phyloP scores from a whole-genome alignment of 2,113 vertebrate species.

The Ochotona princeps region DNA sequence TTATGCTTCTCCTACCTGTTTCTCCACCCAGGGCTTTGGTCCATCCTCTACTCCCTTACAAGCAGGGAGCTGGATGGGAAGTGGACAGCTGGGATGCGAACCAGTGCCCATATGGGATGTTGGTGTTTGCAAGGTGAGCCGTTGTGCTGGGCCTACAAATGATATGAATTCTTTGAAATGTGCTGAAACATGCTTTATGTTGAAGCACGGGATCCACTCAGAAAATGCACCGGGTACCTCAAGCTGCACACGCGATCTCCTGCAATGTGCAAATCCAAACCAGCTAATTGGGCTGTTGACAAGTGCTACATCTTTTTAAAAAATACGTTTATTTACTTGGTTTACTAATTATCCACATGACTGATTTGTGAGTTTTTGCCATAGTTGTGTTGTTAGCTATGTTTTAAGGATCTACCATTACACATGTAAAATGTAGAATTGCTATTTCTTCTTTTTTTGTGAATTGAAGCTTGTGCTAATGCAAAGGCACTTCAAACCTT shows the following conservation, averaged over 20 bases:
- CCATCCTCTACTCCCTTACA: too few relatives aligned
- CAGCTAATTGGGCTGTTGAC: background rate
- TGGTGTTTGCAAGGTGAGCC: too few relatives aligned
- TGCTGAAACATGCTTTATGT: background rate
- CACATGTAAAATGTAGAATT: background rate
- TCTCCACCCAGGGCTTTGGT: too few relatives aligned
- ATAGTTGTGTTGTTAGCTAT: background rate
- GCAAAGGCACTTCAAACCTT: too few relatives aligned
- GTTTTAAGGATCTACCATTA: background rate
- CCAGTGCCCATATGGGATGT: too few relatives aligned
- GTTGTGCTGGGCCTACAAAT: background rate
- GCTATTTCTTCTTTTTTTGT: background rate
- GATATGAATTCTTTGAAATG: background rate
- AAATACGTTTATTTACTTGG: conserved; percentile 5
- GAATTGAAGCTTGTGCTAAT: background rate
- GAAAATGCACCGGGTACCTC: background rate
- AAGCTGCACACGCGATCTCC: background rate
- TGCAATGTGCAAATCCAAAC: background rate
- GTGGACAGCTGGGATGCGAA: too few relatives aligned
- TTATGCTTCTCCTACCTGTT: too few relatives aligned
- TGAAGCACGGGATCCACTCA: background rate
- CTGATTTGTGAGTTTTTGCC: background rate
- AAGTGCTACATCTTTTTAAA: background rate
- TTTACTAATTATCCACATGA: background rate
- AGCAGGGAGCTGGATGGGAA: too few relatives aligned